A percentile compares a stretch with the other conserved stretches of the same genome.
These are phyloP conservation scores for Enteromius trimaculatus DNA, from an alignment of 2,797 vertebrate species.

Conservation along the genomic window DNA sequence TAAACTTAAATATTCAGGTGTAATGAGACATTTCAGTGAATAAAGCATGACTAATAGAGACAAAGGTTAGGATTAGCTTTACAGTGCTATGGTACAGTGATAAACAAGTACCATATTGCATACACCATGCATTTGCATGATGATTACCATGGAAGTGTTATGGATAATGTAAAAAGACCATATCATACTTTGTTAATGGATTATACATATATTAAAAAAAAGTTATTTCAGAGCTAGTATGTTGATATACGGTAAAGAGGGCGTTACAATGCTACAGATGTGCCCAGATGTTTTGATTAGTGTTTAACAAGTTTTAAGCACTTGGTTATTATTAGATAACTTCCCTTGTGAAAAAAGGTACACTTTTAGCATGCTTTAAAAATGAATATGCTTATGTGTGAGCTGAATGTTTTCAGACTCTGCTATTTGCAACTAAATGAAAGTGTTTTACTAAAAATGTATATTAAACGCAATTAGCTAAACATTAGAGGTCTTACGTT, in stretches of 20 bases:
- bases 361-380: not conserved
- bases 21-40: not conserved
- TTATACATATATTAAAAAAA: no score
- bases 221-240: not conserved
- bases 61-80: not conserved
- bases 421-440: not conserved
- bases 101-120: not conserved
- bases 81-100: not conserved
- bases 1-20: not conserved
- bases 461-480: not conserved
- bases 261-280: not conserved
- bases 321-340: not conserved
- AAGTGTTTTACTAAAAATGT: not conserved
- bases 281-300: not conserved
- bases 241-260: not conserved
- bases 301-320: not conserved
- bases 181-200: not conserved
- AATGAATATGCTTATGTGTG: not conserved
- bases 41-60: not conserved
- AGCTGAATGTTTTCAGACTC: not conserved
- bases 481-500: not conserved
- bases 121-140: not conserved
- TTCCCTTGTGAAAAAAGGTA: not conserved
- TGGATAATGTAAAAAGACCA: not conserved
- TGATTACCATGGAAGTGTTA: not conserved